Evolutionary conservation across 2,888 invertebrate species (phyloP).

Genomic region (Trichacis sp.): DNA sequence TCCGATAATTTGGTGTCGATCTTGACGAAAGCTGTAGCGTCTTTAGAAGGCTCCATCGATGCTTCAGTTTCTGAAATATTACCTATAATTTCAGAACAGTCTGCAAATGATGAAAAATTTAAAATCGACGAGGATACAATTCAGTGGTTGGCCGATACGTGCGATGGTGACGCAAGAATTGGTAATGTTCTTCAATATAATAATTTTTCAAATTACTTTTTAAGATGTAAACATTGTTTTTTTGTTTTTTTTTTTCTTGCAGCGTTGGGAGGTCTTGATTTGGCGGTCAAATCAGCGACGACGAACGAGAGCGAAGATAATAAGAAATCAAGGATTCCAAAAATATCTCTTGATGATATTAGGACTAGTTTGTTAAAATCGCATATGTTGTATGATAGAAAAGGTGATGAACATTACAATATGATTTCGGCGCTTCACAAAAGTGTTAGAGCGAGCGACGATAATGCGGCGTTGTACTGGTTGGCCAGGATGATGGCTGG

Average conservation of each 20-base stretch:
- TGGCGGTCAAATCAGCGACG: conserved; percentile 73
- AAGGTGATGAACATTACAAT: conserved; percentile 88
- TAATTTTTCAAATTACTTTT: too few relatives aligned
- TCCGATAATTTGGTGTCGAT: conserved; percentile 74
- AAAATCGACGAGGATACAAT: conserved; percentile 74
- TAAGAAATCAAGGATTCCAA: neutral
- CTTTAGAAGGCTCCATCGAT: conserved; percentile 59
- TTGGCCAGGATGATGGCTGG: conserved; percentile 81
- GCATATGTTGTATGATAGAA: conserved; percentile 82
- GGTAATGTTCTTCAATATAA: too few relatives aligned
- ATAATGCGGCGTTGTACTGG: conserved; percentile 87
- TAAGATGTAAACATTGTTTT: too few relatives aligned
- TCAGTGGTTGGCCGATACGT: conserved; percentile 79
- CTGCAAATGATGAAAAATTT: conserved; percentile 46
- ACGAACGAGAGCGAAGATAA: conserved; percentile 62
- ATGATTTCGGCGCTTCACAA: conserved; percentile 86
- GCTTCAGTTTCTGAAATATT: neutral
- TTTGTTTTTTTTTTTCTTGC: conserved; percentile 48
- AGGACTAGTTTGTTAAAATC: conserved; percentile 82
- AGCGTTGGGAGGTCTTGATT: conserved; percentile 81
- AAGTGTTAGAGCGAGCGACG: conserved; percentile 84
- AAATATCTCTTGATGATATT: conserved; percentile 76
- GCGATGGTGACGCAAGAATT: conserved; percentile 84
- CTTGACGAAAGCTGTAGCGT: conserved; percentile 73
- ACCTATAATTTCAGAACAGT: neutral